Percentiles rank a stretch among this genome's conserved stretches.
Conservation (phyloP, 2,113 vertebrate species). For the Pica pica region DNA sequence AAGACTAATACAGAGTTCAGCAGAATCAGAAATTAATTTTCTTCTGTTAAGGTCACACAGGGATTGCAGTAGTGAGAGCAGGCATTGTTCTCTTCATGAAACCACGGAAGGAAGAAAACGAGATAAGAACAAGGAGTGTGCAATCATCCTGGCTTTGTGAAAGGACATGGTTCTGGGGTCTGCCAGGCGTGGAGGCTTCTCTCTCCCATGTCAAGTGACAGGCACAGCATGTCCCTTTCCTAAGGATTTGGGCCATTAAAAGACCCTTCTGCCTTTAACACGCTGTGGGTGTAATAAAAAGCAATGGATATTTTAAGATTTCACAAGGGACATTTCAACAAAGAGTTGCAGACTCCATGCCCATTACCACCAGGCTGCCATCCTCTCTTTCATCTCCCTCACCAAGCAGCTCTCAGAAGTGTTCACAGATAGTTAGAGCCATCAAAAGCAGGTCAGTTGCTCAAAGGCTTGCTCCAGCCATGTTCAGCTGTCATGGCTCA, state of each 20-base stretch:
- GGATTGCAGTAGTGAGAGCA: not conserved
- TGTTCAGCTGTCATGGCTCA: not conserved
- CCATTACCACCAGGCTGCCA: slow-evolving; percentile 35
- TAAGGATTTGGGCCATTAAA: slow-evolving; percentile 33
- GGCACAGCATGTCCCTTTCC: not conserved
- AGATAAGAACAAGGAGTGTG: not conserved
- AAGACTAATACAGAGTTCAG: slow-evolving; percentile 49
- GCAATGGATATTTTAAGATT: slow-evolving; percentile 63
- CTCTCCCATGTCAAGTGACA: not conserved
- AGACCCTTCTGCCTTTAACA: slow-evolving; percentile 43
- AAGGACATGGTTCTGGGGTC: not conserved
- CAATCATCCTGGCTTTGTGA: slow-evolving; percentile 6
- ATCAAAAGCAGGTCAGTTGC: slow-evolving; percentile 29
- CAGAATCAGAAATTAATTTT: slow-evolving; percentile 45
- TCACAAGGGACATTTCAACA: slow-evolving; percentile 49
- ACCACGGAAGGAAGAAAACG: not conserved
- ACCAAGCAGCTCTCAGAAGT: slow-evolving; percentile 24
- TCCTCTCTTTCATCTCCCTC: slow-evolving; percentile 38
- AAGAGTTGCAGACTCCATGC: slow-evolving; percentile 47
- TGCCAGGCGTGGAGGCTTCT: not conserved
- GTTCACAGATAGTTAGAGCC: not conserved
- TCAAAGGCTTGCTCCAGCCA: slow-evolving; percentile 30
- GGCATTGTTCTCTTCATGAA: not conserved
- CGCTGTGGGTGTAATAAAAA: slow-evolving; percentile 64
- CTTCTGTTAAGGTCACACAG: not conserved